Evolutionary conservation across 2,888 invertebrate genomes (phyloP).

Genomic region (Amphipoea lucens): DNA sequence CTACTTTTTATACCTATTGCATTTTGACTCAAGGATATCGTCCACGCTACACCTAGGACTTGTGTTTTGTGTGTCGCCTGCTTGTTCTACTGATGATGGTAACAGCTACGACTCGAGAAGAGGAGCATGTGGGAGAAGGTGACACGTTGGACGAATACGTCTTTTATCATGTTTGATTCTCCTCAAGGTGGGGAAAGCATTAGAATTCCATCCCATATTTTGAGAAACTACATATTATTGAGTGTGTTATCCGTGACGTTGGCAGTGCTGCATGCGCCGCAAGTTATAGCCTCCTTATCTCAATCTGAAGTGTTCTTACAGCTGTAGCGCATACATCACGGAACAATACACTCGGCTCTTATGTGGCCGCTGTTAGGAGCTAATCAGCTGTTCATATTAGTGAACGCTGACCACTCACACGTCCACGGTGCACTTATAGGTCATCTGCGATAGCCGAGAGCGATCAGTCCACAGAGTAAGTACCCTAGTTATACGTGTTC

Average conservation of each 20-base stretch:
- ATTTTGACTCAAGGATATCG: constrained; percentile 3
- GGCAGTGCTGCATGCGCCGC: constrained; percentile 22
- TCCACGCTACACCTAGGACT: background rate
- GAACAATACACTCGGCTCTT: constrained; percentile 6
- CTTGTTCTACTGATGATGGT: background rate
- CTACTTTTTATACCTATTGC: constrained; percentile 44
- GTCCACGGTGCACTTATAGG: constrained; percentile 27
- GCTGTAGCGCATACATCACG: constrained; percentile 13
- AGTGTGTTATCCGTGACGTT: constrained; percentile 31
- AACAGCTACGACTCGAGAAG: background rate
- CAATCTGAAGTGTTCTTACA: constrained; percentile 29
- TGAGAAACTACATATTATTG: constrained; percentile 13
- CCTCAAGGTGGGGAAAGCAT: background rate
- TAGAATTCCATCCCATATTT: constrained; percentile 1
- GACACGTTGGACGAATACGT: constrained; percentile 8
- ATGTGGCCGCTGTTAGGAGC: constrained; percentile 7
- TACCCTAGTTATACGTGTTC: constrained; percentile 2
- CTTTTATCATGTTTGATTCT: constrained; percentile 7
- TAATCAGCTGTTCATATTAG: constrained; percentile 41
- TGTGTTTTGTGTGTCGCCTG: background rate
- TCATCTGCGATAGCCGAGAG: constrained; percentile 8
- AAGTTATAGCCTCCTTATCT: constrained; percentile 36
- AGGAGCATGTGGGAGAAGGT: background rate
- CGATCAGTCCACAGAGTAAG: background rate
- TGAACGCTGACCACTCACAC: constrained; percentile 16